phyloP scores from a whole-genome alignment of 2,113 vertebrate species.

The Phrynosoma platyrhinos region DNA sequence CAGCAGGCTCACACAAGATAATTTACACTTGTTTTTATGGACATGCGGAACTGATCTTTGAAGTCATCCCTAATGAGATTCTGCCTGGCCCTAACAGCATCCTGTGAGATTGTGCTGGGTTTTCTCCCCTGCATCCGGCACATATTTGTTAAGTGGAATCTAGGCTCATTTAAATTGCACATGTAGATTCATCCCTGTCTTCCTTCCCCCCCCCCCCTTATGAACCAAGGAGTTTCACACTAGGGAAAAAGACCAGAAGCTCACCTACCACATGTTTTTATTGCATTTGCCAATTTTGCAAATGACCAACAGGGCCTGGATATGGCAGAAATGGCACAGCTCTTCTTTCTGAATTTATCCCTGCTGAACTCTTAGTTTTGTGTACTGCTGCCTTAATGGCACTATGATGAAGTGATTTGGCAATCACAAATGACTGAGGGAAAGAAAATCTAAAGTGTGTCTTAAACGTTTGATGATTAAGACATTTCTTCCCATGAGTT shows the following conservation, averaged over 20 bases:
- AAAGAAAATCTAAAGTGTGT: constrained; percentile 8
- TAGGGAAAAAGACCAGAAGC: constrained; percentile 39
- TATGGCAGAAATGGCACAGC: constrained; percentile 26
- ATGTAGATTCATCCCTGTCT: constrained; percentile 59
- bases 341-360: not conserved
- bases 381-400: constrained; percentile 8
- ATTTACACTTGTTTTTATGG: constrained; percentile 87
- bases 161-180: constrained; percentile 72
- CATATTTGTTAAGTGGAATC: constrained; percentile 77
- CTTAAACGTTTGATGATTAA: not conserved
- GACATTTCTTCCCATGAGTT: not conserved
- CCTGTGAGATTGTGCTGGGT: constrained; percentile 78
- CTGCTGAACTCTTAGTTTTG: constrained; percentile 21
- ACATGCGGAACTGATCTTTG: constrained; percentile 84
- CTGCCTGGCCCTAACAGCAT: constrained; percentile 82
- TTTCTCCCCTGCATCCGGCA: constrained; percentile 75
- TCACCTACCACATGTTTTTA: constrained; percentile 38
- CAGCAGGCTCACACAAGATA: constrained; percentile 84
- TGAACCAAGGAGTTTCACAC: constrained; percentile 49
- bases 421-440: not conserved
- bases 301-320: constrained; percentile 10
- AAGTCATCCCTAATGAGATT: constrained; percentile 86
- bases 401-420: not conserved
- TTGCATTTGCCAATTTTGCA: constrained; percentile 39
- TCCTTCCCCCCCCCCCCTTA: not conserved